These are phyloP conservation scores for Poecilia velifera DNA, from an alignment of 2,797 vertebrate species.

Conservation along the genomic window DNA sequence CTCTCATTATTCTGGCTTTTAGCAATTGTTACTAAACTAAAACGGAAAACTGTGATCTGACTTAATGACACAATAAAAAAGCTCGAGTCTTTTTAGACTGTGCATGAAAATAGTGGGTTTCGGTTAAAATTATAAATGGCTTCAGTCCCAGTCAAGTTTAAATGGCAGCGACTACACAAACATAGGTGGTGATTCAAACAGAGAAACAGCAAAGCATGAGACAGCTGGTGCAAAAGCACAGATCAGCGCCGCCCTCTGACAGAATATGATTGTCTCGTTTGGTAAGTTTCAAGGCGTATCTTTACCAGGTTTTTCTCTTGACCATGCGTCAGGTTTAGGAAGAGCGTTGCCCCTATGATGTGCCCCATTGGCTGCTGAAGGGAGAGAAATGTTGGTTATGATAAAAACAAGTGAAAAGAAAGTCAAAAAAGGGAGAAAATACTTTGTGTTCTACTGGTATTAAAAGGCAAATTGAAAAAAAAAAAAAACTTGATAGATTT, in stretches of 20 bases:
- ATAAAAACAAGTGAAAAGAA: conserved; percentile 37
- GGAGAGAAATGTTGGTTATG: conserved; percentile 70
- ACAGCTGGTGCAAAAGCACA: conserved; percentile 56
- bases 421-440: neutral
- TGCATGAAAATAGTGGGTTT: neutral
- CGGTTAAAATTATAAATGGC: conserved; percentile 17
- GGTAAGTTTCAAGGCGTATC: conserved; percentile 62
- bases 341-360: conserved; percentile 67
- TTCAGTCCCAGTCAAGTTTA: conserved; percentile 68
- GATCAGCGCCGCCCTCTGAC: conserved; percentile 41
- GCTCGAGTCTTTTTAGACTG: neutral
- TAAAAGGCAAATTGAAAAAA: conserved; percentile 5
- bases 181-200: conserved; percentile 48
- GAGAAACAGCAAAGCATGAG: conserved; percentile 50
- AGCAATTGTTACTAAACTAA: neutral
- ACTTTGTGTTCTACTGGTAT: neutral
- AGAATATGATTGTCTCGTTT: conserved; percentile 47
- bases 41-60: neutral
- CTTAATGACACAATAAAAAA: neutral
- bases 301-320: conserved; percentile 76
- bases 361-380: conserved; percentile 65
- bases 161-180: conserved; percentile 21
- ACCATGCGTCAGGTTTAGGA: conserved; percentile 62
- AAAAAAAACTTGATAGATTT: conserved; percentile 15
- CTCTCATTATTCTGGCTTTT: neutral